Evolutionary conservation across 2,113 vertebrate species (phyloP), one percentile per base, ranked within the genome.

Genomic region (Silurus asotus): DNA sequence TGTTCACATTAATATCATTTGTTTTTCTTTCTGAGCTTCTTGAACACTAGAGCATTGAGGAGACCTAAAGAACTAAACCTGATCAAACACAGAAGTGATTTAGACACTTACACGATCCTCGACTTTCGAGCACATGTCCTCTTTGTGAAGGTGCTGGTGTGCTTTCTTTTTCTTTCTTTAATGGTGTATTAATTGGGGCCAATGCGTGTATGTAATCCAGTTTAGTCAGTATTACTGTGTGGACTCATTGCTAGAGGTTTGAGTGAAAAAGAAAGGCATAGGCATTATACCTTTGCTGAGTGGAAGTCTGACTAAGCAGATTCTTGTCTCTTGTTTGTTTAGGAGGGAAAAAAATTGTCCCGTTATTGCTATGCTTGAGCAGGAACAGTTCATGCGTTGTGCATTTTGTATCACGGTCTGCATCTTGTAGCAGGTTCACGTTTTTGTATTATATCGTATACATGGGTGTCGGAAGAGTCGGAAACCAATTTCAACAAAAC

Each of bases 291-390:
- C n/a, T 37, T 28, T 28, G 70, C 83, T 76, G 72, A 51, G n/a
- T 48, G 56, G 51, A 23, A 74, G 56, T 58, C 70, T 19, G 37
- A 14, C 28, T 59, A 51, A 64, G 83, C 56, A 49, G 55, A 51
- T 84, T 62, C 45, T 61, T 84, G 70, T 62, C 37, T 84, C 56
- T 62, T 64, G 37, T 37, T 67, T 25, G 80, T 51, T 82, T 53
- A 3, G 8, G 14, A 56, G 7, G 49, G 23, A 70, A 49, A 49
- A n/a, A 51, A 74, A 51, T 9, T 8, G 17, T 72, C 8, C 17
- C 4, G 10, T 75, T 23, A 20, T 53, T n/a, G 10, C 9, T 23
- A 6, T 61, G 20, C 70, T 84, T 76, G 13, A 61, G 28, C 28
- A 83, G 51, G 81, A 28, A 28, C 20, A 51, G 15, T 56, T 17